Conservation (phyloP, 2,888 invertebrate species). For the Poecilus cupreus region DNA sequence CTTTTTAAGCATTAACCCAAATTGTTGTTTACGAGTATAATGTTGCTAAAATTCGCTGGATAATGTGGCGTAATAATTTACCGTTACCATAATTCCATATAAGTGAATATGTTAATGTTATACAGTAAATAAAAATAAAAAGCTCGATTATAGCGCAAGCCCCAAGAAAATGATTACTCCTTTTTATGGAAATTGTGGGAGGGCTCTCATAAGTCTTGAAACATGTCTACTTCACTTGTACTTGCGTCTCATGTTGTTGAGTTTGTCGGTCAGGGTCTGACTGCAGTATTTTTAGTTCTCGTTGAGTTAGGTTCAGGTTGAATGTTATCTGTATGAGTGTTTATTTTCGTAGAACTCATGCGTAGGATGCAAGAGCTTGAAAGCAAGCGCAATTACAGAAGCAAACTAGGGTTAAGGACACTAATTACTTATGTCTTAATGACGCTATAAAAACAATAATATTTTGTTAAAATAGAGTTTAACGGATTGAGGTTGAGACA, state of each 20-base stretch:
- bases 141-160: neutral
- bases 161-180: slow-evolving; percentile 11
- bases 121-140: neutral
- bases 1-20: too few species aligned
- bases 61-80: too few species aligned
- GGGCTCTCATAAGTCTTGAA: neutral
- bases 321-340: slow-evolving; percentile 10
- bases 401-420: too few species aligned
- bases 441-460: too few species aligned
- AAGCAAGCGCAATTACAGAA: neutral
- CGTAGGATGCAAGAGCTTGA: neutral
- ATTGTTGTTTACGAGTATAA: too few species aligned
- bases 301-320: slow-evolving; percentile 19
- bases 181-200: slow-evolving; percentile 22
- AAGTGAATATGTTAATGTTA: neutral
- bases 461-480: too few species aligned
- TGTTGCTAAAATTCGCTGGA: too few species aligned
- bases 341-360: slow-evolving; percentile 33
- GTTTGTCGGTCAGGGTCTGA: slow-evolving; percentile 27
- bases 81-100: too few species aligned
- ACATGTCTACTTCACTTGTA: neutral
- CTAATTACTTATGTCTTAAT: too few species aligned
- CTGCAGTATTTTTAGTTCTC: slow-evolving; percentile 15
- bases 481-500: too few species aligned
- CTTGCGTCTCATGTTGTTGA: neutral